Evolutionary conservation across 1,140 invertebrate species (phyloP), one percentile per base, ranked within the genome.

Genomic region (Megalopta genalis): DNA sequence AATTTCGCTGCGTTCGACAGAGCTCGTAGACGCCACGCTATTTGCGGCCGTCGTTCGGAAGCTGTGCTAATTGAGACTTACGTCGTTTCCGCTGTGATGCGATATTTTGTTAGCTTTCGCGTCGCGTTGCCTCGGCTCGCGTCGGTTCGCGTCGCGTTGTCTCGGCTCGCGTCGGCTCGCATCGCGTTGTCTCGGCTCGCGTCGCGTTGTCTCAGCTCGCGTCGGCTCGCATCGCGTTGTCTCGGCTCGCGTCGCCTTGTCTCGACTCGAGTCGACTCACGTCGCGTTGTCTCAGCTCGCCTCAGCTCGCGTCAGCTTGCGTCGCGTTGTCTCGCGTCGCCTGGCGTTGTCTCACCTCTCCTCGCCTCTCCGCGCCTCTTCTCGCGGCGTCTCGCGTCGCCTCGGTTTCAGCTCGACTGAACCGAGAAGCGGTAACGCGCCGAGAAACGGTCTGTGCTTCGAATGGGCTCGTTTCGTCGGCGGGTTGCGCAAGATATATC

Each of bases 11-110:
- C 39, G 6, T 2, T 42, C 46, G 12, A 39, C n/a, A 39, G 23
- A 62, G 46, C 79, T 74, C 69, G 69, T 77, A 27, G 79, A 27
- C 60, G 25, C 32, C 60, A 32, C 16, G n/a, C 23, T 63, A n/a
- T 16, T 46, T 9, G 42, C 62, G 66, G 60, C 59, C 54, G 81
- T 84, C 83, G 86, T 88, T 88, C 68, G 21, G 83, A 67, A 82
- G 81, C 81, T 75, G 68, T 75, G 78, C 88, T 87, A 89, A 89
- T 89, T 89, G 89, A 89, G 88, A 87, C 76, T 86, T 81, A 76
- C 83, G 83, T 80, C 83, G 88, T 88, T 57, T 85, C 71, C 83
- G 84, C 85, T 82, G 67, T 76, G 60, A 21, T 46, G 46, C 23
- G 4, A 23, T 60, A 52, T 52, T 2, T 52, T 14, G 21, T 52